phyloP scores from a whole-genome alignment of 2,113 vertebrate genomes.

The Oceanites oceanicus region DNA sequence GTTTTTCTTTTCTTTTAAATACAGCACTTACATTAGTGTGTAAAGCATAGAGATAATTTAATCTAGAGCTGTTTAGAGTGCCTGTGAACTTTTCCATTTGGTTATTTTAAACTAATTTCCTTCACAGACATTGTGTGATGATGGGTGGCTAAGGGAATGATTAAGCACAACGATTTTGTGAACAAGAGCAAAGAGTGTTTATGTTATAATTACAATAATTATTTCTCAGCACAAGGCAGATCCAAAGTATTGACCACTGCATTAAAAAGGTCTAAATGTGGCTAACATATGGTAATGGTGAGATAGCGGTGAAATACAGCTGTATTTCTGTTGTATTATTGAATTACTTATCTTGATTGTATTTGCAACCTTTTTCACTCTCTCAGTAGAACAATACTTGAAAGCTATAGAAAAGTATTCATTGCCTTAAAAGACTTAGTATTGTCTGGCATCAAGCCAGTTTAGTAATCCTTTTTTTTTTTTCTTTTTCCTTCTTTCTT shows the following conservation, averaged over 20 bases:
- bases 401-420: constrained; percentile 12
- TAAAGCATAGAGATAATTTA: neutral
- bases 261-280: neutral
- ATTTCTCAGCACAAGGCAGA: neutral
- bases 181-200: neutral
- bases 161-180: neutral
- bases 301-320: constrained; percentile 2
- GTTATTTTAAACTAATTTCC: constrained; percentile 27
- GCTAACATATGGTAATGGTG: neutral
- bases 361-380: constrained; percentile 30
- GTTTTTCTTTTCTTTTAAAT: neutral
- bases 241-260: neutral
- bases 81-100: neutral
- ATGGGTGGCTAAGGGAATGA: neutral
- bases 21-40: neutral
- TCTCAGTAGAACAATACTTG: neutral
- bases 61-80: neutral
- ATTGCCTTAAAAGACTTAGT: constrained; percentile 23
- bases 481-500: neutral
- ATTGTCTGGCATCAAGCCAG: neutral
- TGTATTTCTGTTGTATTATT: constrained; percentile 33
- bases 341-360: constrained; percentile 19
- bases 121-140: neutral
- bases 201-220: neutral
- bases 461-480: neutral